These are phyloP conservation scores for Leucopsar rothschildi DNA, from an alignment of 2,113 vertebrate species.

Conservation along the genomic window DNA sequence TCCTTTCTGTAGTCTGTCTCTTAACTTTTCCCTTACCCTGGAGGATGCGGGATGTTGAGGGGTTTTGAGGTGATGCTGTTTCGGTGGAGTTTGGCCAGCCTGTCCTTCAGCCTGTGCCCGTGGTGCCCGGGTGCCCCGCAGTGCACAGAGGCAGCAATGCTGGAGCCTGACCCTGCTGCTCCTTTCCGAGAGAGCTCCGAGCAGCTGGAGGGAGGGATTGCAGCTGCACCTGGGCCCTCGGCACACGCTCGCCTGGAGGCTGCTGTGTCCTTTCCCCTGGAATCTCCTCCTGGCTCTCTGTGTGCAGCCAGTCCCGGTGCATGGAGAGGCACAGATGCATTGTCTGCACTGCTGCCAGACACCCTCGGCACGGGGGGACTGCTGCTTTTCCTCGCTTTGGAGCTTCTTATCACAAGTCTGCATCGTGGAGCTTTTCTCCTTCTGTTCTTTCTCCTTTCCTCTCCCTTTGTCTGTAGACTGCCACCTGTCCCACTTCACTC, in stretches of 20 bases:
- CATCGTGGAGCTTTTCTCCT: constrained; percentile 6
- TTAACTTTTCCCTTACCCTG: background rate
- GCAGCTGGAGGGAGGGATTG: background rate
- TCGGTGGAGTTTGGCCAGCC: background rate
- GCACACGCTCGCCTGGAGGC: background rate
- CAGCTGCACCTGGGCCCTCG: background rate
- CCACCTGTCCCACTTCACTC: background rate
- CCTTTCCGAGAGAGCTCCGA: background rate
- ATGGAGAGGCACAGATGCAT: background rate
- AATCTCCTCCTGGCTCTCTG: background rate
- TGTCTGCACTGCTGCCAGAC: background rate
- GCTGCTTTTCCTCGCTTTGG: background rate
- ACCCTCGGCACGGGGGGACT: background rate
- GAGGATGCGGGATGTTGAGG: background rate
- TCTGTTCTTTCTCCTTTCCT: background rate
- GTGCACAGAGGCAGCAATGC: background rate
- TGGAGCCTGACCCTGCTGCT: background rate
- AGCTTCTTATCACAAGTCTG: background rate
- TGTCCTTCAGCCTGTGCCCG: background rate
- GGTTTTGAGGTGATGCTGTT: background rate
- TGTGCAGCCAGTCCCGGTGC: fast-evolving
- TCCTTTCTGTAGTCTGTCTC: background rate
- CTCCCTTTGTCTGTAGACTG: background rate
- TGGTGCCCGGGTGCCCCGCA: background rate
- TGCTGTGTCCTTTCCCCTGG: background rate